These are phyloP conservation scores for Dasypus novemcinctus DNA, from an alignment of 2,113 vertebrate species.

Conservation along the genomic window DNA sequence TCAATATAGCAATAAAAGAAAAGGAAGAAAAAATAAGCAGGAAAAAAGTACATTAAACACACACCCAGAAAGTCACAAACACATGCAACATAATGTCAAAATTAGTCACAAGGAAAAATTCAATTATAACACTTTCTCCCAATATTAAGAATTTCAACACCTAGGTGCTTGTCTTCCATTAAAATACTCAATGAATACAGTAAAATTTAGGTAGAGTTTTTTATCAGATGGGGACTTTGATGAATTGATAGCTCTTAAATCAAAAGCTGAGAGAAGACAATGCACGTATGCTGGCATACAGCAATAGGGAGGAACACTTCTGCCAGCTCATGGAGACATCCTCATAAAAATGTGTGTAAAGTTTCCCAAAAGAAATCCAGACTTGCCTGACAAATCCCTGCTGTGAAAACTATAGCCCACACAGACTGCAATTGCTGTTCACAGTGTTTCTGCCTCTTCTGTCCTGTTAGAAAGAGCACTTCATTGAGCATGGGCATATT, in stretches of 20 bases:
- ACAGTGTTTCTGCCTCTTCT: not conserved
- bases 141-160: conserved; percentile 55
- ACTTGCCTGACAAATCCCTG: conserved; percentile 42
- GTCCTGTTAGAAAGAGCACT: conserved; percentile 52
- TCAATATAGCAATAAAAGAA: not conserved
- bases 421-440: not conserved
- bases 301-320: not conserved
- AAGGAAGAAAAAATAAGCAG: not conserved
- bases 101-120: not conserved
- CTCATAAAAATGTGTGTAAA: not conserved
- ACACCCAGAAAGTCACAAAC: not conserved
- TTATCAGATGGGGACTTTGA: conserved; percentile 31
- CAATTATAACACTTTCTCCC: not conserved
- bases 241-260: conserved; percentile 23
- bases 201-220: not conserved
- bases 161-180: conserved; percentile 46
- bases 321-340: not conserved
- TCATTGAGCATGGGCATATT: accelerated
- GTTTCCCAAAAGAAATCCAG: not conserved
- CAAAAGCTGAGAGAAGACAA: conserved; percentile 19
- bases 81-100: conserved; percentile 4
- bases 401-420: not conserved
- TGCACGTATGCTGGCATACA: not conserved
- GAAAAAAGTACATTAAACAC: not conserved
- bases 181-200: not conserved